Conservation (phyloP, 64 coral and sea anemone genomes). For the Montipora efflorescens region DNA sequence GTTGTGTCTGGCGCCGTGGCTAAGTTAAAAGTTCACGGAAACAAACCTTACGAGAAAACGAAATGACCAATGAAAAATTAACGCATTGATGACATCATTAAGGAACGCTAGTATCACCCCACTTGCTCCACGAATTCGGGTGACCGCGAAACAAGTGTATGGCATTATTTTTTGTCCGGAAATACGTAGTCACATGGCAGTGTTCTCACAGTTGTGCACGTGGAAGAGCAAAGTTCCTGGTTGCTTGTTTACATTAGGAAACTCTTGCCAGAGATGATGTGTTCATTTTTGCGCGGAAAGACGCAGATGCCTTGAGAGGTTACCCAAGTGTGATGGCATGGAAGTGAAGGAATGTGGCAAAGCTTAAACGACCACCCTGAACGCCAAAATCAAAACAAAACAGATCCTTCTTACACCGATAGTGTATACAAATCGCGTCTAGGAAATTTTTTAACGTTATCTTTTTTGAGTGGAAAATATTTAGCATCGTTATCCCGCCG, state of each 20-base stretch:
- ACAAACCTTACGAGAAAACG: conserved; percentile 15
- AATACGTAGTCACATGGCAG: background rate
- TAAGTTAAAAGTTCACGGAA: conserved; percentile 25
- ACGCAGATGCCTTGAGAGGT: background rate
- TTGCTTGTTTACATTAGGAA: conserved; percentile 21
- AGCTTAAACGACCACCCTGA: background rate
- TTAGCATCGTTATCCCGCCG: too few relatives aligned
- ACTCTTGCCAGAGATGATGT: background rate
- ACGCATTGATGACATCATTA: background rate
- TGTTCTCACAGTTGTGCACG: background rate
- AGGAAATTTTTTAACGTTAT: background rate
- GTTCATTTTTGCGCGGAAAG: background rate
- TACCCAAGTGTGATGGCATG: background rate
- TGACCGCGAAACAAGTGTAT: too few relatives aligned
- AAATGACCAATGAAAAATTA: background rate
- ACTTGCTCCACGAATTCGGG: background rate
- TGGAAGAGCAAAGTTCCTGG: background rate
- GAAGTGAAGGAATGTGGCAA: background rate
- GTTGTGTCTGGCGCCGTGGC: background rate
- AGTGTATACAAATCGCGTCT: background rate
- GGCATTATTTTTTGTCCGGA: background rate
- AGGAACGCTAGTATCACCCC: background rate
- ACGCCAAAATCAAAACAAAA: background rate
- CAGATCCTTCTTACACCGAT: background rate
- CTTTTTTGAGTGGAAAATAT: too few relatives aligned